phyloP scores from a whole-genome alignment of 1,140 invertebrate genomes.

The Macrobrachium rosenbergii region DNA sequence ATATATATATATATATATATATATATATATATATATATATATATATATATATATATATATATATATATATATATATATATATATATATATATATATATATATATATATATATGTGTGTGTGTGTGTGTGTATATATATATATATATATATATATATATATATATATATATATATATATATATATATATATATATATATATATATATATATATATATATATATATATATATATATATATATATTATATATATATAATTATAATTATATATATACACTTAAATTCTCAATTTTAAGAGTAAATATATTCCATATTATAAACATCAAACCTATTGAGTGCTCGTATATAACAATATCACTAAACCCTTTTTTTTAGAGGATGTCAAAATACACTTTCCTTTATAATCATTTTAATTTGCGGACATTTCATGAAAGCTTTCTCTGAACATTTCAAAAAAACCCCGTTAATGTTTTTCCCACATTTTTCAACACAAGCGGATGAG shows the following conservation, averaged over 20 bases:
- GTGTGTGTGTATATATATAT: not conserved
- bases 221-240: constrained; percentile 24
- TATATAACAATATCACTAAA: no score
- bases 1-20: constrained; percentile 3
- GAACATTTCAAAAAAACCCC: no score
- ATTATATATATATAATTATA: not conserved
- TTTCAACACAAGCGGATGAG: no score
- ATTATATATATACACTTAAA: not conserved
- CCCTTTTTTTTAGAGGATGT: no score
- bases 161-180: constrained; percentile 25
- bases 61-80: constrained; percentile 2
- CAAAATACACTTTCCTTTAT: no score
- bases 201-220: constrained; percentile 22
- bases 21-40: constrained; percentile 20
- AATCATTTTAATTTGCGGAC: no score
- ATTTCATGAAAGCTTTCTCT: no score
- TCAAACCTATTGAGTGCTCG: no score
- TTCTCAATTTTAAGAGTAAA: no score
- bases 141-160: constrained; percentile 14
- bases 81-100: constrained; percentile 16
- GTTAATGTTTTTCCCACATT: no score
- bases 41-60: constrained; percentile 13
- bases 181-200: constrained; percentile 1
- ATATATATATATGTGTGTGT: constrained; percentile 1
- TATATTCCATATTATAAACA: no score